Evolutionary conservation across 1,140 invertebrate genomes (phyloP), one percentile per base, ranked within the genome.

Genomic region (Centruroides vittatus): DNA sequence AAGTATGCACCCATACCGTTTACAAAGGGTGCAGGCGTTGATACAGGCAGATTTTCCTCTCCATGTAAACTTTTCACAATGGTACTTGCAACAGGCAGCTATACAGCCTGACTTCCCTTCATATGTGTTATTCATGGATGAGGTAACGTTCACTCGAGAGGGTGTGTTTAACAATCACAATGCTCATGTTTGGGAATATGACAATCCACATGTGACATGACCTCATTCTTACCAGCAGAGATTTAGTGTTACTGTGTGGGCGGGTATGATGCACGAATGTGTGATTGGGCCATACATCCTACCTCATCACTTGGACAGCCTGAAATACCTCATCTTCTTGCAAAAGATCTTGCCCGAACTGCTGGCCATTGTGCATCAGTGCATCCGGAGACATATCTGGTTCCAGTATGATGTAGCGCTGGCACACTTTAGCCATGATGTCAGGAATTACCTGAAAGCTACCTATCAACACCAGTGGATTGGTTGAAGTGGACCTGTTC

Each of bases 381-480:
- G 23, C 23, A 23, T 23, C 23, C 23, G 2, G 8, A 59, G 52
- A 58, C 47, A 58, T 11, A 35, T 55, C 23, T 55, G 54, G 5
- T 76, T 70, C 59, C 70, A 76, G 57, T 72, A 76, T 61, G 72
- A 76, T 69, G 74, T 72, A 47, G 72, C 72, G 46, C 73, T 70
- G 41, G 60, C 69, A 51, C 73, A 77, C 66, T 74, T 65, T 61
- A 47, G 55, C 41, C 47, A 52, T 11, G 51, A 12, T 59, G 72
- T 75, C 6, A 60, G 70, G 12, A 13, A 67, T 51, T 73, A 65
- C 58, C 59, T 75, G 12, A 65, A 76, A 59, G 60, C 61, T 54
- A 61, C 51, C 57, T 75, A 74, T 70, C 71, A 70, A 35, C 62
- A 67, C 10, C 65, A 67, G 55, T 63, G 62, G 62, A 63, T 60